Evolutionary conservation across 2,888 invertebrate species (phyloP), one percentile per base, ranked within the genome.

Genomic region (Bellardia pandia): DNA sequence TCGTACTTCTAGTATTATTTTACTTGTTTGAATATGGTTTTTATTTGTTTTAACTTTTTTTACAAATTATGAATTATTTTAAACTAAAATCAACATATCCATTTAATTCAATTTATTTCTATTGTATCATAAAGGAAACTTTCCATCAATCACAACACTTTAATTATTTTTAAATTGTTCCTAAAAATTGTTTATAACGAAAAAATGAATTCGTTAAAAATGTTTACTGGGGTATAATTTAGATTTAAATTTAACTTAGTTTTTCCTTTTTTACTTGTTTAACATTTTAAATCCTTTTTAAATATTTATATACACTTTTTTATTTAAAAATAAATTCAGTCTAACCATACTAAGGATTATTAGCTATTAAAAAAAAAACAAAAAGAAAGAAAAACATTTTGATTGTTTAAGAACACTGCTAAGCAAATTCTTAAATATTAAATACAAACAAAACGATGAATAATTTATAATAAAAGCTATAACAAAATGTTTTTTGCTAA

Each of bases 401-500:
- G 66, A 53, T 62, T 78, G 68, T 84, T 78, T 78, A 69, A 72
- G 78, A 78, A 78, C 78, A 78, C 78, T 86, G 82, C 82, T 69
- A 82, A 82, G 81, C 81, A 82, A 86, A 75, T 69, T 72, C 78
- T 72, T 78, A 23, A 77, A 85, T 69, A 84, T 68, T 66, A 48
- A 72, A 42, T 6, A 66, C 13, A 53, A 78, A 78, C 8, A 42
- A 45, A 74, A 48, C 40, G 58, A 69, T 72, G 58, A 72, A 66
- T 53, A 66, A 81, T 69, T 53, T 76, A 30, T 30, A 66, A 84
- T 58, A 79, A 58, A 48, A 81, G 60, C 45, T 60, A 69, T 68
- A 66, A 86, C 66, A 77, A 86, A 80, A 79, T 79, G 56, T 78
- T 82, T 82, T 76, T 78, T 82, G 53, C 56, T 69, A 83, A 74